Percentiles rank a stretch among this genome's conserved stretches.
phyloP scores from a whole-genome alignment of 2,797 vertebrate species.

The Melanotaenia pygmaea region DNA sequence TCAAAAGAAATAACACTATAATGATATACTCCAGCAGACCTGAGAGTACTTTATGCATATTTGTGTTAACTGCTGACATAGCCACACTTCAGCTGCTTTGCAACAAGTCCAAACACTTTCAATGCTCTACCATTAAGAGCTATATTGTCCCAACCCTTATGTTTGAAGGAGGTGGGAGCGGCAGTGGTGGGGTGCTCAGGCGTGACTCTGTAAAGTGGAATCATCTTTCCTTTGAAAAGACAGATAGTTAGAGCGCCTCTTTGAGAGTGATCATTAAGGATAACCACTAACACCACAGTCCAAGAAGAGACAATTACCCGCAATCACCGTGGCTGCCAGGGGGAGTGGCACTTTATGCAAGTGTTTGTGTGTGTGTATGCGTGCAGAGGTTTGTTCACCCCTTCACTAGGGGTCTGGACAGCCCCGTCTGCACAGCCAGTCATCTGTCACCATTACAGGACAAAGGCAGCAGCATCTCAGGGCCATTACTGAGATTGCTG shows the following conservation, averaged over 20 bases:
- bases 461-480: conserved; percentile 83
- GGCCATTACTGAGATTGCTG: conserved; percentile 88
- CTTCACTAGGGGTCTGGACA: conserved; percentile 65
- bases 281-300: conserved; percentile 76
- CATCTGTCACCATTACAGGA: conserved; percentile 87
- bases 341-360: conserved; percentile 79
- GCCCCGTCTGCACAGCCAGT: conserved; percentile 72
- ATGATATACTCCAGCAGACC: conserved; percentile 14
- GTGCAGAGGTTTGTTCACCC: conserved; percentile 52
- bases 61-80: conserved; percentile 21
- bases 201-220: conserved; percentile 77
- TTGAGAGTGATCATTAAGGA: conserved; percentile 76
- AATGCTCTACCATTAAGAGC: conserved; percentile 46
- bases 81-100: conserved; percentile 9
- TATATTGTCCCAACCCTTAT: conserved; percentile 43
- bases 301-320: conserved; percentile 79
- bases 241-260: conserved; percentile 73
- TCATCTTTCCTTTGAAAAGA: conserved; percentile 78
- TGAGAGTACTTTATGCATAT: conserved; percentile 18
- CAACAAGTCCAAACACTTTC: conserved; percentile 39
- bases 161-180: conserved; percentile 39
- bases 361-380: conserved; percentile 68
- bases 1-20: conserved; percentile 1
- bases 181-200: conserved; percentile 41
- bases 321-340: conserved; percentile 71